These are phyloP conservation scores for Synergus gifuensis DNA, from an alignment of 2,888 invertebrate genomes.

Conservation along the genomic window DNA sequence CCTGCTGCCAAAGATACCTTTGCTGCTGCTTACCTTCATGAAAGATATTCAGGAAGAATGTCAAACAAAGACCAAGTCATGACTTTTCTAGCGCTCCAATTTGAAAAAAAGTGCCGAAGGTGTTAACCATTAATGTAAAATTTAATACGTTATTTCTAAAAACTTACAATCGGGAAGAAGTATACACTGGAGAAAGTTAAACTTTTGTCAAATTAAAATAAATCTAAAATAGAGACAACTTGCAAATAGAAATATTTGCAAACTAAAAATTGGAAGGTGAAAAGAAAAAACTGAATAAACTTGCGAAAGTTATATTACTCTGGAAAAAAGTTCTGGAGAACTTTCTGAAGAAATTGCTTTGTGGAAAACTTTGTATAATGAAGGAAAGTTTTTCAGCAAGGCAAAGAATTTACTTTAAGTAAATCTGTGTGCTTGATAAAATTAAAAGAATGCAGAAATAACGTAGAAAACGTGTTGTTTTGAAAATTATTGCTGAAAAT, in stretches of 20 bases:
- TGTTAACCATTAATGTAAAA: neutral
- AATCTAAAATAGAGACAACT: neutral
- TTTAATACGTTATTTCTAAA: neutral
- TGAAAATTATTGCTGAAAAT: conserved; percentile 21
- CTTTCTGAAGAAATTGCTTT: conserved; percentile 18
- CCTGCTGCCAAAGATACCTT: too few relatives aligned
- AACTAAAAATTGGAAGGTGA: conserved; percentile 7
- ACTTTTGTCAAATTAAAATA: too few relatives aligned
- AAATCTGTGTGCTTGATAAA: conserved; percentile 23
- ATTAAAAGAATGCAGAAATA: conserved; percentile 1
- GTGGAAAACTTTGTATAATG: conserved; percentile 31
- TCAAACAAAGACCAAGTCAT: conserved; percentile 21
- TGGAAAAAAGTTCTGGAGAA: conserved; percentile 17
- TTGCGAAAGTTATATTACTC: neutral
- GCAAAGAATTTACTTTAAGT: conserved; percentile 26
- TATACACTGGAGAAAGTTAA: neutral
- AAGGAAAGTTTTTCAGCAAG: neutral
- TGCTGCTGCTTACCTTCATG: conserved; percentile 34
- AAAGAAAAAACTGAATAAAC: neutral
- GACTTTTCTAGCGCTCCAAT: conserved; percentile 29
- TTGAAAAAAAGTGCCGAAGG: neutral
- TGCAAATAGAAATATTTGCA: conserved; percentile 1
- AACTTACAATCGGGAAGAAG: neutral
- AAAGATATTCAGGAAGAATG: conserved; percentile 38
- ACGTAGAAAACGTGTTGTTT: conserved; percentile 12